Evolutionary conservation across 1,140 invertebrate species (phyloP).

Genomic region (Oryctes rhinoceros): DNA sequence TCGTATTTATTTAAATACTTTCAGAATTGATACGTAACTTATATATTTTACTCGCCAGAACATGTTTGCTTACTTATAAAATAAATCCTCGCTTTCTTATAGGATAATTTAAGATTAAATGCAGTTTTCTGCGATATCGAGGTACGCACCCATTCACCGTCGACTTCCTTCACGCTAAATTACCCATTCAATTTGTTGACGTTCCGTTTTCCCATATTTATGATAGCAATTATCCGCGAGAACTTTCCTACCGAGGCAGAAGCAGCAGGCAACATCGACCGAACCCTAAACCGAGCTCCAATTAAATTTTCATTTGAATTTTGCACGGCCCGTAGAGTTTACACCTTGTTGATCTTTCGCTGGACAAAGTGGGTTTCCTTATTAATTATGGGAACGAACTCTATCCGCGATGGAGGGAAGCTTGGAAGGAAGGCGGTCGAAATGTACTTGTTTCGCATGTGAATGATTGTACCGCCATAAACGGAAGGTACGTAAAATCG

Average conservation of each 20-base stretch:
- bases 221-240: constrained; percentile 23
- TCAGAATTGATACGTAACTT: too few species aligned
- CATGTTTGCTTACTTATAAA: not conserved
- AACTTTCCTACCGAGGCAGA: not conserved
- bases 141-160: not conserved
- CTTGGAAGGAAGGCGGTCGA: not conserved
- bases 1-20: too few species aligned
- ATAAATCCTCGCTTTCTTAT: not conserved
- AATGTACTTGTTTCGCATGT: too few species aligned
- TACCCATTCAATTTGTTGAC: constrained; percentile 34
- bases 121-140: not conserved
- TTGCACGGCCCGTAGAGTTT: constrained; percentile 15
- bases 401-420: not conserved
- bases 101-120: not conserved
- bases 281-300: constrained; percentile 13
- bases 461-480: too few species aligned
- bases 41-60: not conserved
- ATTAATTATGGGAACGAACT: not conserved
- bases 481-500: too few species aligned
- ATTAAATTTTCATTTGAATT: constrained; percentile 38
- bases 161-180: constrained; percentile 14
- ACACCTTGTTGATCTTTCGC: constrained; percentile 32
- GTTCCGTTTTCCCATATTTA: constrained; percentile 32
- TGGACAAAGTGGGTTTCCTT: constrained; percentile 12
- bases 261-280: not conserved